Evolutionary conservation across 2,888 invertebrate genomes (phyloP).

Genomic region (Nemurella pictetii): DNA sequence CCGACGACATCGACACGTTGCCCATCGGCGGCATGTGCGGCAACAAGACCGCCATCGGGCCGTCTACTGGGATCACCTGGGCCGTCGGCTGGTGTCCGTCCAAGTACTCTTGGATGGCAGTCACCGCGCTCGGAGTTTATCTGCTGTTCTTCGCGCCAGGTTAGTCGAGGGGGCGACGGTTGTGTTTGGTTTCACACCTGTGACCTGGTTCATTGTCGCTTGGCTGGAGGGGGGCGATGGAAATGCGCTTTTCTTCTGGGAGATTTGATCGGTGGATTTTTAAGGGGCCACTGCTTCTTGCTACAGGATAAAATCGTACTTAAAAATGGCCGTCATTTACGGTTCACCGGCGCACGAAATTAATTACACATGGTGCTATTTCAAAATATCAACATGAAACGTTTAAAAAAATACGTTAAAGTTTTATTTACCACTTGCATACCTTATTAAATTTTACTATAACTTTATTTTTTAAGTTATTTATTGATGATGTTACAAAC

Average conservation of each 20-base stretch:
- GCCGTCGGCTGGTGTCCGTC: constrained; percentile 55
- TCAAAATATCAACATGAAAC: too few relatives aligned
- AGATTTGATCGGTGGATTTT: background rate
- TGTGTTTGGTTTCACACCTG: background rate
- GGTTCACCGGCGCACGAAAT: too few relatives aligned
- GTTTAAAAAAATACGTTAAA: too few relatives aligned
- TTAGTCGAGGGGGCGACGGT: constrained; percentile 28
- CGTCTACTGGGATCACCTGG: constrained; percentile 45
- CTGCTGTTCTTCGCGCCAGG: constrained; percentile 56
- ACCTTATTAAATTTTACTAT: too few relatives aligned
- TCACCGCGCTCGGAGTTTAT: constrained; percentile 53
- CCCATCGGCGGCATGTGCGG: constrained; percentile 34
- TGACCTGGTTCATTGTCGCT: background rate
- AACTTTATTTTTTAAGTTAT: too few relatives aligned
- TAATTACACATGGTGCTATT: too few relatives aligned
- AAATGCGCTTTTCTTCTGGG: too few relatives aligned
- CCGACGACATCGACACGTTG: background rate
- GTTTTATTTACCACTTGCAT: too few relatives aligned
- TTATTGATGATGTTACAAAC: too few relatives aligned
- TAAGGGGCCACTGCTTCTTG: too few relatives aligned
- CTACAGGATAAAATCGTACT: too few relatives aligned
- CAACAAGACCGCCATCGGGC: constrained; percentile 1
- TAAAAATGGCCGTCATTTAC: too few relatives aligned
- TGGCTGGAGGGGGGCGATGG: background rate
- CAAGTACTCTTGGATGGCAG: constrained; percentile 52